These are phyloP conservation scores for Hypsibius dujardini DNA, from an alignment of 1,140 invertebrate genomes.

Conservation along the genomic window DNA sequence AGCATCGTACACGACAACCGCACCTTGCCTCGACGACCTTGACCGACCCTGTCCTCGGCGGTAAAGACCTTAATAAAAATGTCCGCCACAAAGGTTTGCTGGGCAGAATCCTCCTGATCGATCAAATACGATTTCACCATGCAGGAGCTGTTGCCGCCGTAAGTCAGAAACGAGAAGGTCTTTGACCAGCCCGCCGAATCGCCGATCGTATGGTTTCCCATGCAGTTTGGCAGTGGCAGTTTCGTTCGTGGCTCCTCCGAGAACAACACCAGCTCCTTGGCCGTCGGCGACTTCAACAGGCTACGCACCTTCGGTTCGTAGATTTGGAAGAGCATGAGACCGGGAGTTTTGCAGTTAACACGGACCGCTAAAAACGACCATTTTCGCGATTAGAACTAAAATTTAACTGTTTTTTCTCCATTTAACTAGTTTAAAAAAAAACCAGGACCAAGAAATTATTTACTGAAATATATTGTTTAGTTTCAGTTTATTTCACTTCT, in stretches of 20 bases:
- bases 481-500: not conserved
- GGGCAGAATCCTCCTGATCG: not conserved
- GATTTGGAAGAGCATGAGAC: not conserved
- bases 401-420: not conserved
- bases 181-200: not conserved
- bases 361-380: not conserved
- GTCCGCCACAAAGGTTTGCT: not conserved
- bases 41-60: not conserved
- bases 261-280: not conserved
- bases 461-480: not conserved
- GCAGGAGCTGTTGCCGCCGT: not conserved
- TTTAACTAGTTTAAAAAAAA: too few relatives aligned
- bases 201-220: conserved; percentile 2
- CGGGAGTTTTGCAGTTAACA: not conserved
- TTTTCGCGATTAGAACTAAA: not conserved
- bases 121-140: not conserved
- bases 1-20: not conserved
- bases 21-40: not conserved
- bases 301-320: not conserved
- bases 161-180: not conserved
- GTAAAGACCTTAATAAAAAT: not conserved
- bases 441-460: too few relatives aligned
- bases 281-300: not conserved
- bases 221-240: not conserved
- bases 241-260: not conserved